These are phyloP conservation scores for Mythimna albipuncta DNA, from an alignment of 2,888 invertebrate species.

Conservation along the genomic window DNA sequence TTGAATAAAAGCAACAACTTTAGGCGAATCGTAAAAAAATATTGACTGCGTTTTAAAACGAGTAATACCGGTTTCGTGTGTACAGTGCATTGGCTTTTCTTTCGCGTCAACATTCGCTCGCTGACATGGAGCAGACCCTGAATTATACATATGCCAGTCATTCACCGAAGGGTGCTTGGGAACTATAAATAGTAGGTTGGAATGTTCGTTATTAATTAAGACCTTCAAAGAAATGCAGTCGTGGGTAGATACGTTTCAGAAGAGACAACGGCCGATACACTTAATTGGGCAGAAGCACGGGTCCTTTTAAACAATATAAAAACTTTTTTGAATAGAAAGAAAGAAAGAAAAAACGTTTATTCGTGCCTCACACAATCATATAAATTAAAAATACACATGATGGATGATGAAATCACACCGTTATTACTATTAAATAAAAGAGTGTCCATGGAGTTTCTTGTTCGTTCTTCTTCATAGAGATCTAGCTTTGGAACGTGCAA, in stretches of 20 bases:
- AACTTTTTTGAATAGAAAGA: no score
- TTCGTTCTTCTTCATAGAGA: no score
- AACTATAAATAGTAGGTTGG: constrained; percentile 11
- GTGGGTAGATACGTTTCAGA: background rate
- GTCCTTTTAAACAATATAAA: no score
- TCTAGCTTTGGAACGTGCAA: no score
- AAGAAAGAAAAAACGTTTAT: no score
- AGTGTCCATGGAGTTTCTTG: no score
- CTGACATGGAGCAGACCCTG: constrained; percentile 35
- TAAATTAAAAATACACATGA: no score
- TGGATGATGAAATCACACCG: no score
- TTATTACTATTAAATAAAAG: no score
- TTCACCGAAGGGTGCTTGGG: constrained; percentile 23
- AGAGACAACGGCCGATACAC: no score
- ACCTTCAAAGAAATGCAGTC: background rate
- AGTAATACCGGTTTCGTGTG: constrained; percentile 43
- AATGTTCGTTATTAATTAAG: background rate
- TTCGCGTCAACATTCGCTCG: constrained; percentile 20
- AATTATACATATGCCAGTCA: constrained; percentile 25
- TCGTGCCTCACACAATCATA: no score
- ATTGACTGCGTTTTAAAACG: constrained; percentile 44
- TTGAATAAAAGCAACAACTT: constrained; percentile 22
- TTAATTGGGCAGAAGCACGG: no score
- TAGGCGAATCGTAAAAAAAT: constrained; percentile 27
- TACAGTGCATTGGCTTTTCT: constrained; percentile 52